A percentile compares a stretch with the other conserved stretches of the same genome.
phyloP scores from a whole-genome alignment of 2,113 vertebrate species.

The Enhydra lutris region DNA sequence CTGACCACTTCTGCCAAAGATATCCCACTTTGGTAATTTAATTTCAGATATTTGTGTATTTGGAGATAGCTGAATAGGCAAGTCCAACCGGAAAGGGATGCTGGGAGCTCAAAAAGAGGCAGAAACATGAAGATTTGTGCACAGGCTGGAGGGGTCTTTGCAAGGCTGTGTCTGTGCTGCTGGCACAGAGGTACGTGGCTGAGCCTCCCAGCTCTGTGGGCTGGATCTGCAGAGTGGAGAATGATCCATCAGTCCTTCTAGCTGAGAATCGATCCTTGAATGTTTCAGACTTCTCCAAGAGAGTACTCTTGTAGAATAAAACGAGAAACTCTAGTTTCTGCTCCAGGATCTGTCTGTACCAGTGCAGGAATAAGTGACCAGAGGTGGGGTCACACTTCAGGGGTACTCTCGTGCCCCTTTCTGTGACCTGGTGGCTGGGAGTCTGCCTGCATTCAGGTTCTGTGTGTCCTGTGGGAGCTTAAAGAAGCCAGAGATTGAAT shows the following conservation, averaged over 20 bases:
- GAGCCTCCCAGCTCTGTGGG: not conserved
- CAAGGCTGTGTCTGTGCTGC: not conserved
- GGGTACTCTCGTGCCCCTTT: not conserved
- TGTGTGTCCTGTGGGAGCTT: not conserved
- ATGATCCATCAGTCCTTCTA: fast-evolving
- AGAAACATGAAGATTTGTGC: not conserved
- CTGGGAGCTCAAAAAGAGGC: not conserved
- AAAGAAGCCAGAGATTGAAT: not conserved
- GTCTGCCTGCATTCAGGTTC: slow-evolving; percentile 34
- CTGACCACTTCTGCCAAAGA: not conserved
- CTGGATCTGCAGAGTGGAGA: not conserved
- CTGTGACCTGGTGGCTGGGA: not conserved
- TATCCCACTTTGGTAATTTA: not conserved
- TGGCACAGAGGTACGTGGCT: fast-evolving
- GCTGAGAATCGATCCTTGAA: not conserved
- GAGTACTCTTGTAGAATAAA: not conserved
- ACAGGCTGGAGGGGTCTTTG: not conserved
- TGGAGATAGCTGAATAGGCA: not conserved
- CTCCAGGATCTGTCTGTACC: not conserved
- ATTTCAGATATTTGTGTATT: not conserved
- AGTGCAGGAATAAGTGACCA: not conserved
- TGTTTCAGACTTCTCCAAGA: not conserved
- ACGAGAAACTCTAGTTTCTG: not conserved
- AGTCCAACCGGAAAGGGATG: not conserved
- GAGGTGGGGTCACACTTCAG: slow-evolving; percentile 27